phyloP scores from a whole-genome alignment of 2,797 vertebrate genomes.

The Notolepis coatsorum region DNA sequence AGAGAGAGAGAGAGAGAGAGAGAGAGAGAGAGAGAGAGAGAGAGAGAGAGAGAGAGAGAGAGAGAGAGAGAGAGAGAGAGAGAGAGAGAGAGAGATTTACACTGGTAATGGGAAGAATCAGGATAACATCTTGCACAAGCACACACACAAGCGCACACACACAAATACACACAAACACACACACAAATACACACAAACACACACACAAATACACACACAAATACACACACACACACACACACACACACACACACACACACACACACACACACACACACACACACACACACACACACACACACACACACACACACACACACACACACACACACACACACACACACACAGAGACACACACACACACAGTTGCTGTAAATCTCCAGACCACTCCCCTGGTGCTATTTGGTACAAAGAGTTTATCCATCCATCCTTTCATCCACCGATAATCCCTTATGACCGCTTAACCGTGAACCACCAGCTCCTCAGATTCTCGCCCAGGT shows the following conservation, averaged over 20 bases:
- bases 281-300: slow-evolving; percentile 1
- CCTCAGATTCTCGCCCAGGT: no score
- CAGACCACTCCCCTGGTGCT: background rate
- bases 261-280: slow-evolving; percentile 6
- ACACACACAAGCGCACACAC: background rate
- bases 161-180: background rate
- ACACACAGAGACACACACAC: background rate
- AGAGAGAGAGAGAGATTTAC: background rate
- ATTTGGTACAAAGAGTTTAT: background rate
- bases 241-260: slow-evolving; percentile 2
- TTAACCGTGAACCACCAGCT: background rate
- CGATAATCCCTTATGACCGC: background rate
- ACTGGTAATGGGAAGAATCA: slow-evolving; percentile 10
- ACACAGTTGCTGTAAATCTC: background rate
- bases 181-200: slow-evolving; percentile 16
- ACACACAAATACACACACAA: slow-evolving; percentile 1
- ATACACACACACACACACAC: slow-evolving; percentile 13
- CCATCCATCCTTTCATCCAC: slow-evolving; percentile 17
- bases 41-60: background rate
- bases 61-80: background rate
- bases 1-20: background rate
- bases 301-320: slow-evolving; percentile 6
- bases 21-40: background rate
- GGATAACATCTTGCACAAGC: background rate
- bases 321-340: slow-evolving; percentile 2